Conservation (phyloP, 2,888 invertebrate genomes). For the Zhengitettix transpicula region DNA sequence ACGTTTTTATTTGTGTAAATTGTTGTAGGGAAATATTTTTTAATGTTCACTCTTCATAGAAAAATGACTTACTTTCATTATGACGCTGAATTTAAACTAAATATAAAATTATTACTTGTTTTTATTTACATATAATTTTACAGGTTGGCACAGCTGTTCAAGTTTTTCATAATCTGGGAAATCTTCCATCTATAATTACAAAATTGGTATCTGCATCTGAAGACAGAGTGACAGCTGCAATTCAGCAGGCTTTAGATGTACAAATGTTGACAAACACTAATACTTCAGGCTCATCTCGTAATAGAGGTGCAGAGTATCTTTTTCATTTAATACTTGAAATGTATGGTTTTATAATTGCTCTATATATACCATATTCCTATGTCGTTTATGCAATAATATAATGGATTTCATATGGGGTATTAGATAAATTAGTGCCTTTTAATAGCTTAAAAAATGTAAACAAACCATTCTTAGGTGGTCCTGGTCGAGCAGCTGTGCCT, state of each 20-base stretch:
- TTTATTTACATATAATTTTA: slow-evolving; percentile 6
- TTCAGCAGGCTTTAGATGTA: slow-evolving; percentile 31
- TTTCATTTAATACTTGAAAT: no score
- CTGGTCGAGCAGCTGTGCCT: slow-evolving; percentile 41
- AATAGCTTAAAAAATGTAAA: no score
- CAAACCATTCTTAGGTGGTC: slow-evolving; percentile 19
- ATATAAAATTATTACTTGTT: not conserved
- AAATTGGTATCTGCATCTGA: slow-evolving; percentile 24
- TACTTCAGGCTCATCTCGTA: not conserved
- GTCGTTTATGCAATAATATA: no score
- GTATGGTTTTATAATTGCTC: no score
- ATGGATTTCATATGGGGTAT: no score
- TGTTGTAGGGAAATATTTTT: no score
- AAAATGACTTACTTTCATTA: no score
- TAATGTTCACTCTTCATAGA: no score
- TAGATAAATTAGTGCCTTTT: no score
- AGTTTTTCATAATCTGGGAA: slow-evolving; percentile 39
- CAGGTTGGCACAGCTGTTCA: slow-evolving; percentile 44
- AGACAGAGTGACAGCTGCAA: slow-evolving; percentile 24
- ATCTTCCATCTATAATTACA: slow-evolving; percentile 29
- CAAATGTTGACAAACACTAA: slow-evolving; percentile 19
- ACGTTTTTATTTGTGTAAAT: no score
- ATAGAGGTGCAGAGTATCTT: no score
- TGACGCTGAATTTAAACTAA: not conserved
- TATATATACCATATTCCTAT: no score